Percentiles rank a stretch among this genome's conserved stretches.
phyloP scores from a whole-genome alignment of 2,888 invertebrate species.

The Pristionchus exspectatus region DNA sequence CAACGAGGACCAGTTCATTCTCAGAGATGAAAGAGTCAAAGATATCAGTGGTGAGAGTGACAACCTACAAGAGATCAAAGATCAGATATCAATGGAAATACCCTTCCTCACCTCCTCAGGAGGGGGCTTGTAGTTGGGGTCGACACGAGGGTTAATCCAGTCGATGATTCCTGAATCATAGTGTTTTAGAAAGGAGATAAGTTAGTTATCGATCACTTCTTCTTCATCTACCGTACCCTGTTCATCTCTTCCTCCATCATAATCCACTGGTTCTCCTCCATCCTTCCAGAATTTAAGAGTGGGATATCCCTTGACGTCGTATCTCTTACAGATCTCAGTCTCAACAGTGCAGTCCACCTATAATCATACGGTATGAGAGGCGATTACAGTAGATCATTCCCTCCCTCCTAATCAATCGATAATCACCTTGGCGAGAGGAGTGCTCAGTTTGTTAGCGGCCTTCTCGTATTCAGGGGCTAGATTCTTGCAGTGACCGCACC shows the following conservation, averaged over 20 bases:
- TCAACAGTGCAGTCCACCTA: slow-evolving; percentile 80
- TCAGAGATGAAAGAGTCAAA: slow-evolving; percentile 81
- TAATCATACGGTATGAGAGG: slow-evolving; percentile 1
- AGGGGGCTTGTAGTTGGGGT: slow-evolving; percentile 83
- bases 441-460: slow-evolving; percentile 80
- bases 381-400: background rate
- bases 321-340: slow-evolving; percentile 80
- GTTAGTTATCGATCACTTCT: slow-evolving; percentile 21
- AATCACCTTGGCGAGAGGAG: slow-evolving; percentile 72
- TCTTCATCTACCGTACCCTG: slow-evolving; percentile 63
- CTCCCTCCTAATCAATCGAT: slow-evolving; percentile 30
- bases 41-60: slow-evolving; percentile 81
- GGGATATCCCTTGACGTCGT: slow-evolving; percentile 82
- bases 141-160: slow-evolving; percentile 81
- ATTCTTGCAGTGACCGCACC: slow-evolving; percentile 82
- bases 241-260: slow-evolving; percentile 81
- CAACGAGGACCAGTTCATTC: slow-evolving; percentile 81
- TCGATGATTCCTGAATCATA: slow-evolving; percentile 81
- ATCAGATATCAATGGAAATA: background rate
- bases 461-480: slow-evolving; percentile 82
- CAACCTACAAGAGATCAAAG: slow-evolving; percentile 73
- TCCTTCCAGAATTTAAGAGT: slow-evolving; percentile 82
- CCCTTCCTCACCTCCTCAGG: slow-evolving; percentile 77
- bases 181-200: background rate
- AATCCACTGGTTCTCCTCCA: slow-evolving; percentile 80